Evolutionary conservation across 2,888 invertebrate genomes (phyloP).

Genomic region (Netelia fuscicornis): DNA sequence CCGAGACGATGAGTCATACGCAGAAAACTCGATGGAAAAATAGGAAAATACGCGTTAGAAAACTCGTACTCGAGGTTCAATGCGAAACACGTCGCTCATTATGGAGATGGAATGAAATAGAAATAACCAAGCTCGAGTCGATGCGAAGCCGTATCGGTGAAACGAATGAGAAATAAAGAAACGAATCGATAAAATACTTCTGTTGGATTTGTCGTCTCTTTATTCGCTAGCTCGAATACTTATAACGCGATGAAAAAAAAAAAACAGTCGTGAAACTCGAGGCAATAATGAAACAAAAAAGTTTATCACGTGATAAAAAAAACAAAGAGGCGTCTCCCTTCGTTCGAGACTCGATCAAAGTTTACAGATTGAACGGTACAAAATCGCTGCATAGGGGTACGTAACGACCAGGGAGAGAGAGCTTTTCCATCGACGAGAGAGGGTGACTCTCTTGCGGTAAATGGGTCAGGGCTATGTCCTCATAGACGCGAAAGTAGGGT

Average conservation of each 20-base stretch:
- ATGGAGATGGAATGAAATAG: conserved; percentile 40
- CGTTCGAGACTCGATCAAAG: conserved; percentile 22
- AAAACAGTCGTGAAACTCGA: background rate
- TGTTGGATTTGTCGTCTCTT: conserved; percentile 15
- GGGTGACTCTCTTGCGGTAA: conserved; percentile 64
- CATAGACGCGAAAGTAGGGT: conserved; percentile 67
- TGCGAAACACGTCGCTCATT: conserved; percentile 34
- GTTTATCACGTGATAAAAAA: background rate
- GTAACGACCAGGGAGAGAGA: conserved; percentile 18
- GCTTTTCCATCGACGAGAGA: conserved; percentile 48
- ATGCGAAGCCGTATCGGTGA: conserved; percentile 49
- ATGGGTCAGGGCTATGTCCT: conserved; percentile 75
- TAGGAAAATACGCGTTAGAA: background rate
- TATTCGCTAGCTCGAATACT: conserved; percentile 22
- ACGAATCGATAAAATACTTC: conserved; percentile 55
- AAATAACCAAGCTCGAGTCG: conserved; percentile 11
- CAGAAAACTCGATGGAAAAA: background rate
- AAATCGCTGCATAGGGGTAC: conserved; percentile 30
- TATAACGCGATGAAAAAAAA: background rate
- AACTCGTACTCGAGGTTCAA: conserved; percentile 22
- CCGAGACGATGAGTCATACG: background rate
- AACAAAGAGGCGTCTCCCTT: background rate
- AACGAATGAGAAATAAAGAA: conserved; percentile 25
- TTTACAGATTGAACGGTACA: conserved; percentile 32
- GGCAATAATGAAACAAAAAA: background rate